phyloP scores from a whole-genome alignment of 2,113 vertebrate species.

The Nerophis ophidion region DNA sequence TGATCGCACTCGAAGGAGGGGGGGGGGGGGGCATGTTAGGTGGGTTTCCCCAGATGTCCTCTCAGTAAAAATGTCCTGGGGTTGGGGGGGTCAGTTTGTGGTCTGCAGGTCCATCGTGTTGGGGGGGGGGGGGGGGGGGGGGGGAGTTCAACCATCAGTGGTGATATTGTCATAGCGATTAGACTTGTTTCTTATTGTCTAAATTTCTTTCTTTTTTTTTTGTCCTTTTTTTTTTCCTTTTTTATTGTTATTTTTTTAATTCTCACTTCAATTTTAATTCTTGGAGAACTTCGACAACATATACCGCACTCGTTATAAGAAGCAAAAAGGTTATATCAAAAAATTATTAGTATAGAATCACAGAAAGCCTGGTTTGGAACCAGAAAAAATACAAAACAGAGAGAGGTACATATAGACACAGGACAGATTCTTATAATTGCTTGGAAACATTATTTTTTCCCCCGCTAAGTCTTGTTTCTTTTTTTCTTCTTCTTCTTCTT shows the following conservation, averaged over 20 bases:
- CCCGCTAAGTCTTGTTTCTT: constrained; percentile 92
- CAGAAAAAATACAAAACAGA: constrained; percentile 99
- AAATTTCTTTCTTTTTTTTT: constrained; percentile 86
- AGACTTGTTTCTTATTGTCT: constrained; percentile 89
- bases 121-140: constrained; percentile 40
- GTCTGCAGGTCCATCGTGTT: constrained; percentile 75
- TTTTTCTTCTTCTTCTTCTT: constrained; percentile 61
- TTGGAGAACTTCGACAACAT: constrained; percentile 99
- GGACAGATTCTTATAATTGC: constrained; percentile 99
- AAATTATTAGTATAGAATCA: constrained; percentile 99
- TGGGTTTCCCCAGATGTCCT: constrained; percentile 65
- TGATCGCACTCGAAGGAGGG: constrained; percentile 69
- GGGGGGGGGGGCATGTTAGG: constrained; percentile 1
- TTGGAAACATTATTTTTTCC: constrained; percentile 91
- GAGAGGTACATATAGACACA: constrained; percentile 99
- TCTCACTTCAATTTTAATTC: constrained; percentile 99
- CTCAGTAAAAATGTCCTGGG: constrained; percentile 77
- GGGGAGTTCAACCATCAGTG: constrained; percentile 78
- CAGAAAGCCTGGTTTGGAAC: constrained; percentile 99
- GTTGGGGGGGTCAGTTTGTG: constrained; percentile 65
- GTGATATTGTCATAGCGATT: constrained; percentile 86
- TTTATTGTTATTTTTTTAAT: constrained; percentile 82
- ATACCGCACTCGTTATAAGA: constrained; percentile 99
- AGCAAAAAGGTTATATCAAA: constrained; percentile 99
- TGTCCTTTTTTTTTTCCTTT: neutral